Base-by-base conservation (phyloP, 2,888 invertebrate genomes). In the Acanthosepion pharaonis region DNA sequence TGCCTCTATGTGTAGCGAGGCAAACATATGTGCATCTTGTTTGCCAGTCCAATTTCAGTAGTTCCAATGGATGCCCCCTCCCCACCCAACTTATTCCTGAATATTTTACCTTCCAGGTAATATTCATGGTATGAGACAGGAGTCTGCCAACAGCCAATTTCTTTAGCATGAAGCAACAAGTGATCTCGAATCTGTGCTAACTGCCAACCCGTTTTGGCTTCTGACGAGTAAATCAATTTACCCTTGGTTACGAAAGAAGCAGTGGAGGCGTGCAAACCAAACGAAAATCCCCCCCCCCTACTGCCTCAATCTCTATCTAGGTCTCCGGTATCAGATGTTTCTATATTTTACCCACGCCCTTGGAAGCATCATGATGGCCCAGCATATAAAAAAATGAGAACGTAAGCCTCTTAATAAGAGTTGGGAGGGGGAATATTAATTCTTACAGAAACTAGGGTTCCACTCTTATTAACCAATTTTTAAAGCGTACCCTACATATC, bases 101-200 rank as follows among this genome's bases (percentile, higher is more conserved):
- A 78, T 78, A 78, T 4, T 78, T 78, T 33, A 78, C 78, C 78
- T 78, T 78, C n/a, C 78, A 78, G 78, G n/a, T n/a, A n/a, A 33
- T 78, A 78, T 78, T 78, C n/a, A 9, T 33, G 15, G 78, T 78
- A 78, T 78, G 78, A 78, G 78, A 33, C 78, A 78, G 9, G n/a
- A 20, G 15, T 33, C n/a, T 78, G 78, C 78, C 78, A 78, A 78
- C 9, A 15, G 15, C 78, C n/a, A 78, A 78, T 78, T 78, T 78
- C 78, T 78, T 78, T 33, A 33, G 2, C 78, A n/a, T 33, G n/a
- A 33, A 78, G 78, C 78, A 78, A 78, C 78, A 78, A 78, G 78
- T 78, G 78, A 78, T 78, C 78, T 78, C n/a, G n/a, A n/a, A 78
- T 78, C 78, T 78, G n/a, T 78, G n/a, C 78, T 78, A 78, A 78